Evolutionary conservation across 2,797 vertebrate species (phyloP).

Genomic region (Lacerta agilis): DNA sequence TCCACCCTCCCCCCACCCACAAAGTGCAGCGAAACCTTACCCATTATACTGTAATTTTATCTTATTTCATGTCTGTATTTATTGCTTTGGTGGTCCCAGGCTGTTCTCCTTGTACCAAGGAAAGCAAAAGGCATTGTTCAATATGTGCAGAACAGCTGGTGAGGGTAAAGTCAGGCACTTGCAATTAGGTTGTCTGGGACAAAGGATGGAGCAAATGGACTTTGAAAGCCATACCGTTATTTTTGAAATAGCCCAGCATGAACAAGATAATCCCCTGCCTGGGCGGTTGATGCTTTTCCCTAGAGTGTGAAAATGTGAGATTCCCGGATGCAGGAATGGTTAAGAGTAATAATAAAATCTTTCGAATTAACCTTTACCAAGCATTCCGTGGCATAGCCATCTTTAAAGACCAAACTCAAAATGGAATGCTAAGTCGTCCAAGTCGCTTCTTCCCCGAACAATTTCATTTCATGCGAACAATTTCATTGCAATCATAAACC

Average conservation of each 20-base stretch:
- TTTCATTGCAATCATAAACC: neutral
- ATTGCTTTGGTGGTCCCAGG: conserved; percentile 38
- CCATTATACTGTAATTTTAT: conserved; percentile 56
- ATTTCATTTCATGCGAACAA: neutral
- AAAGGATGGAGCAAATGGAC: neutral
- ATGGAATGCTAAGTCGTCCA: neutral
- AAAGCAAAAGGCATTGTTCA: neutral
- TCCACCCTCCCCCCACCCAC: neutral
- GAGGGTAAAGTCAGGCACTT: neutral
- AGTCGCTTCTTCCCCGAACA: too few relatives aligned
- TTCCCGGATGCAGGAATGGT: neutral
- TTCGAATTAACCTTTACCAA: neutral
- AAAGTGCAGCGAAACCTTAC: conserved; percentile 23
- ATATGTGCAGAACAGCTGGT: neutral
- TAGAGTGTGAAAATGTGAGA: neutral
- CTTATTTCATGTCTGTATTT: conserved; percentile 40
- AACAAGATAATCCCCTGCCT: neutral
- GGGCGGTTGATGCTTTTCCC: neutral
- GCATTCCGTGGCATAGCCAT: neutral
- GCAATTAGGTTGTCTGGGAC: neutral
- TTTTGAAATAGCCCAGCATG: neutral
- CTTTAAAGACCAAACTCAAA: neutral
- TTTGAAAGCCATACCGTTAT: conserved; percentile 11
- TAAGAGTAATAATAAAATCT: too few relatives aligned
- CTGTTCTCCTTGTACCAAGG: conserved; percentile 3